phyloP scores from a whole-genome alignment of 1,140 invertebrate species.

The Laupala kohalensis region DNA sequence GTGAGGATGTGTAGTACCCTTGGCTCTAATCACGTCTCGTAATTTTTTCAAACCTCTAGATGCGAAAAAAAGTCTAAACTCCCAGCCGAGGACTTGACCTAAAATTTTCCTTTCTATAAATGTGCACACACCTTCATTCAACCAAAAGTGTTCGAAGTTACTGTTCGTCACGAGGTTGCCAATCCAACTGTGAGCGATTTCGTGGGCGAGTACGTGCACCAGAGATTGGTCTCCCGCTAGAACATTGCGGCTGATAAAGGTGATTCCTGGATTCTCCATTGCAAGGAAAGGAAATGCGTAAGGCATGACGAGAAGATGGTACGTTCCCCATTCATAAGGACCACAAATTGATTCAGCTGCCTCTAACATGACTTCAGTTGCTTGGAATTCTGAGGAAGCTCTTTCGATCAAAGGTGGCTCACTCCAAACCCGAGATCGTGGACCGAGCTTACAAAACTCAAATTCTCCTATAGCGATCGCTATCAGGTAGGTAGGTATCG shows the following conservation, averaged over 20 bases:
- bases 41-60: conserved; percentile 61
- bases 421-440: conserved; percentile 72
- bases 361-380: conserved; percentile 71
- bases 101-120: conserved; percentile 82
- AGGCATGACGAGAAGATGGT: conserved; percentile 83
- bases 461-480: conserved; percentile 78
- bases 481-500: conserved; percentile 62
- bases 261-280: conserved; percentile 94
- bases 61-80: conserved; percentile 64
- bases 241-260: conserved; percentile 75
- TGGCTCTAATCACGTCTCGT: conserved; percentile 48
- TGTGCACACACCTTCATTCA: conserved; percentile 92
- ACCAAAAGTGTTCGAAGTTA: conserved; percentile 92
- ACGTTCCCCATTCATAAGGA: conserved; percentile 70
- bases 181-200: conserved; percentile 93
- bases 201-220: conserved; percentile 83
- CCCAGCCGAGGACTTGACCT: conserved; percentile 48
- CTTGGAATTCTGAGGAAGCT: conserved; percentile 74
- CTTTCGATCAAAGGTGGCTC: conserved; percentile 73
- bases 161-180: conserved; percentile 87
- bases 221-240: conserved; percentile 77
- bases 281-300: conserved; percentile 90
- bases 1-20: neutral
- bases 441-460: conserved; percentile 60
- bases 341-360: conserved; percentile 71